phyloP scores from a whole-genome alignment of 2,888 invertebrate species.

The Cistogaster globosa region DNA sequence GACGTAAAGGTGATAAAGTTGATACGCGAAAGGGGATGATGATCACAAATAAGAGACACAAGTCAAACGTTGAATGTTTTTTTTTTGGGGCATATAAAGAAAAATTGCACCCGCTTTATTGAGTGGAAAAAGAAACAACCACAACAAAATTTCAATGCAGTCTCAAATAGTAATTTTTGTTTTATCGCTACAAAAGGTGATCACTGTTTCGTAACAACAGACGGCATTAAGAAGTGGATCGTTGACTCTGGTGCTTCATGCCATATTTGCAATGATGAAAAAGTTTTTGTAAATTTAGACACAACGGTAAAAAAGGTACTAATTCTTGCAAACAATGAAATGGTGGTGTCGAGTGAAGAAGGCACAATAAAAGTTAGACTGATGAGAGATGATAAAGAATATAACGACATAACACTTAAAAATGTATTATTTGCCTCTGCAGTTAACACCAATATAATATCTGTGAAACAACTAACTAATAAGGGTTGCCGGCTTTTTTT shows the following conservation, averaged over 20 bases:
- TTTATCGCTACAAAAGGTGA: not conserved
- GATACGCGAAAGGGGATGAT: not conserved
- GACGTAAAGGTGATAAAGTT: not conserved
- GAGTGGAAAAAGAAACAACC: conserved; percentile 20
- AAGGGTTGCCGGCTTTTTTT: conserved; percentile 5
- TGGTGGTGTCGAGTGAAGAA: conserved; percentile 15
- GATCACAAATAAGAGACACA: not conserved
- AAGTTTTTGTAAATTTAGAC: not conserved
- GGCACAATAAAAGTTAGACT: conserved; percentile 15
- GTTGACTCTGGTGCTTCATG: conserved; percentile 33
- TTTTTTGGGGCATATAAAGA: not conserved
- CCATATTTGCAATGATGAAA: conserved; percentile 33
- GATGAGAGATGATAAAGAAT: not conserved
- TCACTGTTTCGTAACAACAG: conserved; percentile 23
- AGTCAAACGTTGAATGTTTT: not conserved
- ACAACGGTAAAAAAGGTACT: not conserved
- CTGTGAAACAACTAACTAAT: conserved; percentile 6
- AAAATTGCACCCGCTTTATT: conserved; percentile 17
- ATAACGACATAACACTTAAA: conserved; percentile 9
- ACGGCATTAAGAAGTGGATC: conserved; percentile 10
- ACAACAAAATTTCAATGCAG: no score
- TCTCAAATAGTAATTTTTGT: not conserved
- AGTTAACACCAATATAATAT: conserved; percentile 19
- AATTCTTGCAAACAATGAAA: conserved; percentile 22
- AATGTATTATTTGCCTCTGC: conserved; percentile 5